Base-by-base conservation (phyloP, 2,888 invertebrate genomes). In the Chymomyza fuscimana region DNA sequence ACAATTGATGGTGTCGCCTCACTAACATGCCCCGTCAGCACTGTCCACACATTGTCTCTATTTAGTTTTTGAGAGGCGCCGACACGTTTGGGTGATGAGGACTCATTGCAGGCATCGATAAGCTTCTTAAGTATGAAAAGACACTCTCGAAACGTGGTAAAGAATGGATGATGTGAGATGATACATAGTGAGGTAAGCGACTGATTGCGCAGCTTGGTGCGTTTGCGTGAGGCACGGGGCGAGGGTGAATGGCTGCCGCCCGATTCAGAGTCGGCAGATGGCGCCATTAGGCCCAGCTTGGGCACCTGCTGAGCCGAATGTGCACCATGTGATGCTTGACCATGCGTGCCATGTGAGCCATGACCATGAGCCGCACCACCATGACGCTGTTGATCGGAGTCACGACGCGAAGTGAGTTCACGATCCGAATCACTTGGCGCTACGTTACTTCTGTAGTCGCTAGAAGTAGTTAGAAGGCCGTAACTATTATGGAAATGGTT, bases 111-210 rank as follows among this genome's bases (percentile, higher is more conserved):
- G 71, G 98, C 98, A 93, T 99, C 99, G 87, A 99, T 98, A 80
- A 99, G 93, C 90, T 97, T 97, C 92, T 98, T 97, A 89, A 99
- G 93, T 86, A 98, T 96, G 93, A 97, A 97, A 85, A 99, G 95
- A 93, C 99, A 98, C 93, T 99, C 98, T 80, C 99, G 96, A 93
- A 99, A 99, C 89, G 97, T 98, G 76, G 99, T 96, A 93, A 99
- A 98, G 93, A 99, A 99, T 51, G 99, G 99, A 93, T 99, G 99
- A 93, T 99, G 99, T 75, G 99, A 99, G 69, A 99, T 94, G 82
- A 99, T 95, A 93, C 99, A 99, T 69, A 99, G 93, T 63, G 99
- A 99, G 52, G 99, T 99, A 81, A 99, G 93, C 15, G 99, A 98
- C 92, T 98, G 97, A 92, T 97, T 98, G 85, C 97, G 94, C 80